Base-by-base conservation (phyloP, 2,888 invertebrate species). In the Theretra japonica region DNA sequence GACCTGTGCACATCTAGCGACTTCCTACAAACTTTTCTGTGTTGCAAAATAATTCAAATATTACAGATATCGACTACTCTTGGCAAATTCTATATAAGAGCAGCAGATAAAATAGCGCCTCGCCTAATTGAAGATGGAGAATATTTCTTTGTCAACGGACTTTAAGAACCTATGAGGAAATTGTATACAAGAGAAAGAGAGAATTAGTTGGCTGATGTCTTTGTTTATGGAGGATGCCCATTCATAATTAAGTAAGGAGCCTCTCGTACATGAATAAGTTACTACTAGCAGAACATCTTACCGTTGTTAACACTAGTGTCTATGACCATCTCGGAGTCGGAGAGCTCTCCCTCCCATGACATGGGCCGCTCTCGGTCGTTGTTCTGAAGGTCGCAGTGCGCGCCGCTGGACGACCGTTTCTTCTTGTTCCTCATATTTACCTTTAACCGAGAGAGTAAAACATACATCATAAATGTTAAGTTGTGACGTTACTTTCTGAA, bases 311-410 rank as follows among this genome's bases (percentile, higher is more conserved):
- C 87, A 74, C 90, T 91, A 15, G 94, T 94, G 80, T 94, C 94
- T 75, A 94, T 94, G 74, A 94, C 94, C 91, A 96, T 96, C 78
- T 98, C 98, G n/a, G 97, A 96, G 86, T 98, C 98, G 2, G 98
- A 98, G 17, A 98, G 95, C 88, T 98, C 98, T 11, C 98, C 98
- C 89, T 98, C 98, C 98, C 98, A 98, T 8, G 98, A 98, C 98
- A 98, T 98, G 68, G 98, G 98, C 70, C 98, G 80, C 78, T 95
- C 94, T 23, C 92, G 86, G 73, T 94, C 94, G 75, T 86, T 90
- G 73, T 88, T 87, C 75, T 86, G 83, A 59, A 87, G 84, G 2
- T 92, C 93, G 77, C 89, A 89, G 72, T 92, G 92, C 4, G 91
- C 91, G 15, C 92, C 94, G 70, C 91, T 93, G 72, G 94, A 95